Evolutionary conservation across 2,113 vertebrate species (phyloP).

Genomic region (Nerophis lumbriciformis): DNA sequence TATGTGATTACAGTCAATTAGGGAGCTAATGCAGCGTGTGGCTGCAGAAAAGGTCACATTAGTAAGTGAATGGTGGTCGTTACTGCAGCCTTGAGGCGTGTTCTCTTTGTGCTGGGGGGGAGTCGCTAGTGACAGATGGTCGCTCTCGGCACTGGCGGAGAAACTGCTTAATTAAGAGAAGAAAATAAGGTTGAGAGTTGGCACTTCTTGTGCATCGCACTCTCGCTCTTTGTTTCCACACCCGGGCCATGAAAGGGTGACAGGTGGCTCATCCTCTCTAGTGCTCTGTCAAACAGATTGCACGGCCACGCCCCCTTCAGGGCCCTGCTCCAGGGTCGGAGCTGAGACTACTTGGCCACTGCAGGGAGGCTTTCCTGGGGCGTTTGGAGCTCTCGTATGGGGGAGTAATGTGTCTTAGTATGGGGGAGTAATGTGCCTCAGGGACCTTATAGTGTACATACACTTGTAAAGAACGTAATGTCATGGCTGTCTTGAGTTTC

Average conservation of each 20-base stretch:
- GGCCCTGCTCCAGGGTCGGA: constrained; percentile 51
- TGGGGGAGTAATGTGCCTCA: constrained; percentile 10
- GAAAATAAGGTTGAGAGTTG: constrained; percentile 23
- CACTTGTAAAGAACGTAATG: too few species aligned
- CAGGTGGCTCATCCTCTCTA: constrained; percentile 55
- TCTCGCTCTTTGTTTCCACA: constrained; percentile 19
- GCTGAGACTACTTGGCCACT: constrained; percentile 35
- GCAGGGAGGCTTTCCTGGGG: constrained; percentile 51
- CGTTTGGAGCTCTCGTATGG: constrained; percentile 46
- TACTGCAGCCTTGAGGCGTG: too few species aligned
- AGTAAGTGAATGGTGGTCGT: too few species aligned
- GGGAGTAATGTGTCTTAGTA: constrained; percentile 40
- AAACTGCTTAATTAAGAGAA: constrained; percentile 40
- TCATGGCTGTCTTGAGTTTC: too few species aligned
- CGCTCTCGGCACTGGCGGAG: constrained; percentile 44
- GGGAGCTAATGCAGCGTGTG: too few species aligned
- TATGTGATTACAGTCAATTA: too few species aligned
- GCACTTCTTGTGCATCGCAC: constrained; percentile 37
- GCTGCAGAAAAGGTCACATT: too few species aligned
- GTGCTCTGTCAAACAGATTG: constrained; percentile 32
- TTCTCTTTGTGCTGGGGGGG: constrained; percentile 25
- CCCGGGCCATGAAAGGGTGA: constrained; percentile 35
- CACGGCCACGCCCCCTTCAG: constrained; percentile 47
- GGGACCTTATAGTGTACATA: too few species aligned
- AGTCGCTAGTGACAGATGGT: constrained; percentile 69